Evolutionary conservation across 2,797 vertebrate genomes (phyloP).

Genomic region (Chiloscyllium punctatum): DNA sequence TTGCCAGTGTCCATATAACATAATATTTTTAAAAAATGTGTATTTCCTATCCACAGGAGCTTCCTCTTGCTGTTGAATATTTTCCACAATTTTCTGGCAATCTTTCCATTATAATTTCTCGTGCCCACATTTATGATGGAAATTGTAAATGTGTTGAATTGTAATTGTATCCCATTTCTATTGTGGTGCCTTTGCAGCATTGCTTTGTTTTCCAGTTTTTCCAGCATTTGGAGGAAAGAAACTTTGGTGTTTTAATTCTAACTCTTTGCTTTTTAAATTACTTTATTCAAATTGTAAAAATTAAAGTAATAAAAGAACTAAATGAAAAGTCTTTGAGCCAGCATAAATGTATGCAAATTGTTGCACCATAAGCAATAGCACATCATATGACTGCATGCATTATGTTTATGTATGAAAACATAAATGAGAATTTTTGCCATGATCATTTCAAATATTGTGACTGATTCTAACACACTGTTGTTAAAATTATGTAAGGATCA

Average conservation of each 20-base stretch:
- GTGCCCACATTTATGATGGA: not conserved
- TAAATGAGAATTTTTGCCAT: not conserved
- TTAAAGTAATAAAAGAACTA: not conserved
- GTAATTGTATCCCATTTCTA: not conserved
- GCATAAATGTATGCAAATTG: not conserved
- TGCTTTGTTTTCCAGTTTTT: not conserved
- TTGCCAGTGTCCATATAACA: not conserved
- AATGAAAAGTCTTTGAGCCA: not conserved
- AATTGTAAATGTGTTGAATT: not conserved
- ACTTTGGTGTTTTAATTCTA: not conserved
- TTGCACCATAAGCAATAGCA: not conserved
- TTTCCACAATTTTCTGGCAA: not conserved
- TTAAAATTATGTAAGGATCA: not conserved
- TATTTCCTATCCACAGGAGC: not conserved
- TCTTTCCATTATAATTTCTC: not conserved
- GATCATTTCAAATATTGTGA: not conserved
- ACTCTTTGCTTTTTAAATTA: not conserved
- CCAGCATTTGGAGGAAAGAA: not conserved
- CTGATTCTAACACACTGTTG: not conserved
- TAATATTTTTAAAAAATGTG: not conserved
- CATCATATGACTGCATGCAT: not conserved
- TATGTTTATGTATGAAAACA: not conserved
- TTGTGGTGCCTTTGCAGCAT: not conserved
- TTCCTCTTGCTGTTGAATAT: not conserved
- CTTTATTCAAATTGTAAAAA: not conserved